Evolutionary conservation across 2,797 vertebrate species (phyloP), one percentile per base, ranked within the genome.

Genomic region (Chelonia mydas): DNA sequence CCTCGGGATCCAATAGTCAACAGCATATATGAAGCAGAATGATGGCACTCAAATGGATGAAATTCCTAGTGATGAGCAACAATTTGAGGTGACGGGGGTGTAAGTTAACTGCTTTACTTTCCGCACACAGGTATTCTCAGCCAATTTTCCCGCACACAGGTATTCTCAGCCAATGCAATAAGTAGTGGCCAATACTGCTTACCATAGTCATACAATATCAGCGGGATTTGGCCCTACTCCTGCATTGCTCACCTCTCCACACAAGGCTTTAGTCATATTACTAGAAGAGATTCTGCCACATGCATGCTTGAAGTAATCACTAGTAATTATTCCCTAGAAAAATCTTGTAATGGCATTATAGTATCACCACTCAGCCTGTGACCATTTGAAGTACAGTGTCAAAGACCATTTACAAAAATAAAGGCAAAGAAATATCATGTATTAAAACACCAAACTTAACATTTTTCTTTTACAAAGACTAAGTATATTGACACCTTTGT

Each of bases 401-500:
- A 4, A 81, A 83, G 91, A 88, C 81, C 68, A 41, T 25, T 89
- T 85, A 86, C 47, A 78, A 49, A 82, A 28, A 27, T 61, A 59
- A 31, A 91, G 87, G 13, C 78, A 86, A 37, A 77, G 61, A 81
- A 80, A 90, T 55, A 77, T 37, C 47, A 87, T 90, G 94, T n/a
- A 50, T 94, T 77, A 88, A 90, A 81, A 84, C 88, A 55, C 86
- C 57, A 79, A 89, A 93, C 90, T 81, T 80, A 95, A 47, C 80
- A 53, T 95, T 94, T 97, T 97, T 85, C 92, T 92, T 91, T 90
- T 84, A 94, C 0, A 0, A 16, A 47, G 85, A 94, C 68, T 96
- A 94, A 97, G 78, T 97, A 79, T 96, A 97, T 94, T 77, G 96
- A 97, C 93, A 97, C 13, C 76, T 97, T 97, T 98, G 94, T 97